These are phyloP conservation scores for Macaria notata DNA, from an alignment of 2,888 invertebrate species.

Conservation along the genomic window DNA sequence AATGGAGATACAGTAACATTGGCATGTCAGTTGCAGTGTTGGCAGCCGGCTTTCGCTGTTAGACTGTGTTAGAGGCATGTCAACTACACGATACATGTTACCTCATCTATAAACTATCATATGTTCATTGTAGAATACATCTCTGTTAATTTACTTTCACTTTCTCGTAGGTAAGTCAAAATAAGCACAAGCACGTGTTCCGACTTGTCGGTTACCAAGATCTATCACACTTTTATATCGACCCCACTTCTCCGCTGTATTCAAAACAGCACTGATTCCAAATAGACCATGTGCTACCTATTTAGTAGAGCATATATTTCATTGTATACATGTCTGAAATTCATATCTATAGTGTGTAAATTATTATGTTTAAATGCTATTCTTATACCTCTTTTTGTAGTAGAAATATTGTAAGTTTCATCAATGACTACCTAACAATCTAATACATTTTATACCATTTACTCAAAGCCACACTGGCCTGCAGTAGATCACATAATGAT, in stretches of 20 bases:
- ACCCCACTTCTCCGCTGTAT: neutral
- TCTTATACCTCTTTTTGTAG: no score
- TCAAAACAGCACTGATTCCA: neutral
- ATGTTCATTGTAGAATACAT: slow-evolving; percentile 34
- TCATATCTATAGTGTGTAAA: no score
- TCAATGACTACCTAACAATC: no score
- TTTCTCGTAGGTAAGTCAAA: slow-evolving; percentile 1
- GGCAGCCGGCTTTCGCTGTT: slow-evolving; percentile 62
- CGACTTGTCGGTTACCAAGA: neutral
- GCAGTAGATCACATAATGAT: no score
- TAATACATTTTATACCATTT: no score
- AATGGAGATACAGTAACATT: slow-evolving; percentile 15
- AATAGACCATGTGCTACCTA: no score
- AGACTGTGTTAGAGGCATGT: slow-evolving; percentile 62
- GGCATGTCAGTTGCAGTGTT: slow-evolving; percentile 30
- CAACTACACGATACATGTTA: slow-evolving; percentile 43
- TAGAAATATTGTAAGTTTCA: no score
- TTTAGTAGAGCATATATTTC: no score
- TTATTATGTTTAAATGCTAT: no score
- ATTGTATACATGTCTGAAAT: no score
- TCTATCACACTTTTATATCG: slow-evolving; percentile 3
- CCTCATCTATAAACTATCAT: slow-evolving; percentile 40
- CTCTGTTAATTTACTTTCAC: slow-evolving; percentile 7
- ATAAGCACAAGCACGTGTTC: slow-evolving; percentile 11
- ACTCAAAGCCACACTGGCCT: no score